These are phyloP conservation scores for Limnephilus lunatus DNA, from an alignment of 2,888 invertebrate species.

Conservation along the genomic window DNA sequence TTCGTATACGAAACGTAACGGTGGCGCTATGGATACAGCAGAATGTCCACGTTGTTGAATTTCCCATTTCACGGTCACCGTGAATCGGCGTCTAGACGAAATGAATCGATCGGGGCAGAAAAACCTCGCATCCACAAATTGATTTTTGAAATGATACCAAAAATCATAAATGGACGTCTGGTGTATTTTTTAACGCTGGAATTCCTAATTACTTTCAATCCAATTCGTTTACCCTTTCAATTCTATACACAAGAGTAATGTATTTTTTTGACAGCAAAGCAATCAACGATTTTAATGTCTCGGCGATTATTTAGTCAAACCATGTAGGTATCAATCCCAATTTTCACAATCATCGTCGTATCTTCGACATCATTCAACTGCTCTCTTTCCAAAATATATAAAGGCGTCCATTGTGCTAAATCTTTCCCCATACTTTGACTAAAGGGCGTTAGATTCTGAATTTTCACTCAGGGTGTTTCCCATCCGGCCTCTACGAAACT, in stretches of 20 bases:
- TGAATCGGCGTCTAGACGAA: slow-evolving; percentile 43
- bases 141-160: slow-evolving; percentile 16
- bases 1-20: neutral
- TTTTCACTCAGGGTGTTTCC: neutral
- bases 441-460: neutral
- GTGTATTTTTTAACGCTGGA: neutral
- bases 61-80: slow-evolving; percentile 42
- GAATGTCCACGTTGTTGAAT: slow-evolving; percentile 21
- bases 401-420: neutral
- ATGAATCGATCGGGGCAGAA: slow-evolving; percentile 44
- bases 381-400: neutral
- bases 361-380: neutral
- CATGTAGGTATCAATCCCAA: neutral
- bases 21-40: neutral
- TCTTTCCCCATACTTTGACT: neutral
- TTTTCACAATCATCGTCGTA: neutral
- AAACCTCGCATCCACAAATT: slow-evolving; percentile 27
- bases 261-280: neutral
- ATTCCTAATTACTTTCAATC: neutral
- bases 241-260: neutral
- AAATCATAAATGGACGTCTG: neutral
- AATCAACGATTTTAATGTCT: neutral
- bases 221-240: neutral
- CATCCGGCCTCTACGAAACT: neutral
- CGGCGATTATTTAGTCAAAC: neutral